phyloP scores from a whole-genome alignment of 2,797 vertebrate genomes.

The Choloepus didactylus region DNA sequence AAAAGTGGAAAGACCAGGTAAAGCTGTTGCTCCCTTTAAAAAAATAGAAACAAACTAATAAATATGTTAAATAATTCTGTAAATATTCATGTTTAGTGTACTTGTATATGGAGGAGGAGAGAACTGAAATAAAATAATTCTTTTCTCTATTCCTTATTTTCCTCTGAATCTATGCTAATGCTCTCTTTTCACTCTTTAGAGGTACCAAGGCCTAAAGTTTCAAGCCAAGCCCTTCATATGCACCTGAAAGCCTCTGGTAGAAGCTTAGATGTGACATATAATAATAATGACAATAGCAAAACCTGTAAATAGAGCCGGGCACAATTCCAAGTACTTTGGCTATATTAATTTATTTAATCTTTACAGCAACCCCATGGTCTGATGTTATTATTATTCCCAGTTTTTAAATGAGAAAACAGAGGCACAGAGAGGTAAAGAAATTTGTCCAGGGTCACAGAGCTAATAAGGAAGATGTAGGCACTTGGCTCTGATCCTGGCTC shows the following conservation, averaged over 20 bases:
- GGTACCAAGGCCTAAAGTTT: background rate
- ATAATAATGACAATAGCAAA: background rate
- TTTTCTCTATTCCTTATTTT: background rate
- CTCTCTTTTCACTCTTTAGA: constrained; percentile 1
- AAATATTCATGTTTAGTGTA: background rate
- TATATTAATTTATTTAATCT: constrained; percentile 34
- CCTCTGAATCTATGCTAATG: background rate
- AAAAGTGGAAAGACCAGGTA: constrained; percentile 97
- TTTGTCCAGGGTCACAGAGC: background rate
- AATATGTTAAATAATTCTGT: constrained; percentile 29
- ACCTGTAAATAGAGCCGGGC: background rate
- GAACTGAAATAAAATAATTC: constrained; percentile 35
- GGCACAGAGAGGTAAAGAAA: background rate
- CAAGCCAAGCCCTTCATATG: background rate
- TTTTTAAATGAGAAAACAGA: constrained; percentile 44
- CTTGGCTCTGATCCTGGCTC: background rate
- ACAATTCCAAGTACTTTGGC: background rate
- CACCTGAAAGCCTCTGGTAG: background rate
- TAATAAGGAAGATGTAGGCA: background rate
- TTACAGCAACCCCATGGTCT: background rate
- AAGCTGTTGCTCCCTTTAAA: constrained; percentile 72
- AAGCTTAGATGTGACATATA: background rate
- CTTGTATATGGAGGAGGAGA: background rate
- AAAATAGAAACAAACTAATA: background rate
- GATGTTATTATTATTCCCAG: background rate